These are phyloP conservation scores for Sipha maydis DNA, from an alignment of 2,888 invertebrate species.

Conservation along the genomic window DNA sequence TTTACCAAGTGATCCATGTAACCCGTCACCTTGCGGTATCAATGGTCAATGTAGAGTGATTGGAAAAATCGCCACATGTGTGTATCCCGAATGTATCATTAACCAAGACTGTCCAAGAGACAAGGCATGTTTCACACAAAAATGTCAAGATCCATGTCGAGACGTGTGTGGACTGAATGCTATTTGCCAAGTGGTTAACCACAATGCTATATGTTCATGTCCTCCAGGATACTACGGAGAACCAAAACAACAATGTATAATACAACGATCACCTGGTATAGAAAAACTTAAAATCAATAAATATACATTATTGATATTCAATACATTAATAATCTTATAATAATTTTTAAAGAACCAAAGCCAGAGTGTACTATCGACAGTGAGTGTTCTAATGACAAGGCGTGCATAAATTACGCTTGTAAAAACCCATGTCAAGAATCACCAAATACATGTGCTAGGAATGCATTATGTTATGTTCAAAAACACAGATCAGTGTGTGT, in stretches of 20 bases:
- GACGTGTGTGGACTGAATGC: conserved; percentile 87
- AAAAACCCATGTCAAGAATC: conserved; percentile 78
- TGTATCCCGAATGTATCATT: conserved; percentile 87
- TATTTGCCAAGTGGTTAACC: conserved; percentile 81
- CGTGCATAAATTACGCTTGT: conserved; percentile 82
- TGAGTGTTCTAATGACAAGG: conserved; percentile 84
- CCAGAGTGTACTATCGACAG: conserved; percentile 81
- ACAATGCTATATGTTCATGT: conserved; percentile 85
- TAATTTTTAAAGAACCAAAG: conserved; percentile 70
- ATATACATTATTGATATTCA: background rate
- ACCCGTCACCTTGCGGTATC: conserved; percentile 83
- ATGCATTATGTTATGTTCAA: conserved; percentile 82
- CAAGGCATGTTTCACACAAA: conserved; percentile 82
- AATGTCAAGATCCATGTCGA: conserved; percentile 85
- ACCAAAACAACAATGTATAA: conserved; percentile 79
- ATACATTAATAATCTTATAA: conserved; percentile 13
- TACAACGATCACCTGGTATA: conserved; percentile 66
- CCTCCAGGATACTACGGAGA: conserved; percentile 82
- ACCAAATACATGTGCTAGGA: conserved; percentile 77
- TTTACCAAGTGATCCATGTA: conserved; percentile 76
- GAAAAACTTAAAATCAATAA: background rate
- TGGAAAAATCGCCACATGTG: conserved; percentile 78
- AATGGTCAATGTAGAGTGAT: conserved; percentile 83
- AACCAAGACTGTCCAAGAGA: conserved; percentile 89
- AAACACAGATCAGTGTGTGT: conserved; percentile 84